A percentile compares a stretch with the other conserved stretches of the same genome.
Evolutionary conservation across 2,113 vertebrate species (phyloP).

Genomic region (Chaetodon trifascialis): DNA sequence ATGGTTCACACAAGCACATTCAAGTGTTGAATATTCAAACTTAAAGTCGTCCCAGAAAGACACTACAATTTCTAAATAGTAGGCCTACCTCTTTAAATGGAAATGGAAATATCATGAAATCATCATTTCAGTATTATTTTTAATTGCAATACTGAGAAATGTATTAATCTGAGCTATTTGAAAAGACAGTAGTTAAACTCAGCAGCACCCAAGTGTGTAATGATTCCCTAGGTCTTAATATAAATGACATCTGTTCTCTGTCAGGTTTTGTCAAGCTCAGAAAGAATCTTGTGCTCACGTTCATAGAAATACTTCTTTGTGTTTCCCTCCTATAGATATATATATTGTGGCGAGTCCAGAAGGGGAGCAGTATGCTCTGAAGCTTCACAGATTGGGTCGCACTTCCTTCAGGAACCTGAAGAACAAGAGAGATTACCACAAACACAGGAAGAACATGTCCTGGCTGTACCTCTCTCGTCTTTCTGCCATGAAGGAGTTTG

Average conservation of each 20-base stretch:
- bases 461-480: conserved; percentile 99
- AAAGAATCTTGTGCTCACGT: background rate
- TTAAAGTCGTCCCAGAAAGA: background rate
- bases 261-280: background rate
- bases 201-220: too few species aligned
- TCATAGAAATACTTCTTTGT: conserved; percentile 5
- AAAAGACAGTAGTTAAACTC: background rate
- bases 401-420: conserved; percentile 97
- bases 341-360: conserved; percentile 94
- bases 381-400: conserved; percentile 94
- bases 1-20: background rate
- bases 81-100: too few species aligned
- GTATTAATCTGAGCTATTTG: background rate
- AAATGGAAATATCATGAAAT: too few species aligned
- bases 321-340: conserved; percentile 87
- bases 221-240: background rate
- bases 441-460: conserved; percentile 93
- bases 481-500: conserved; percentile 98
- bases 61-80: too few species aligned
- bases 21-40: background rate
- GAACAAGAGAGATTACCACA: conserved; percentile 98
- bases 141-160: too few species aligned
- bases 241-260: background rate
- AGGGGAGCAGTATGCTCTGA: conserved; percentile 91
- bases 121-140: too few species aligned